These are phyloP conservation scores for Riptortus pedestris DNA, from an alignment of 1,140 invertebrate genomes.

Conservation along the genomic window DNA sequence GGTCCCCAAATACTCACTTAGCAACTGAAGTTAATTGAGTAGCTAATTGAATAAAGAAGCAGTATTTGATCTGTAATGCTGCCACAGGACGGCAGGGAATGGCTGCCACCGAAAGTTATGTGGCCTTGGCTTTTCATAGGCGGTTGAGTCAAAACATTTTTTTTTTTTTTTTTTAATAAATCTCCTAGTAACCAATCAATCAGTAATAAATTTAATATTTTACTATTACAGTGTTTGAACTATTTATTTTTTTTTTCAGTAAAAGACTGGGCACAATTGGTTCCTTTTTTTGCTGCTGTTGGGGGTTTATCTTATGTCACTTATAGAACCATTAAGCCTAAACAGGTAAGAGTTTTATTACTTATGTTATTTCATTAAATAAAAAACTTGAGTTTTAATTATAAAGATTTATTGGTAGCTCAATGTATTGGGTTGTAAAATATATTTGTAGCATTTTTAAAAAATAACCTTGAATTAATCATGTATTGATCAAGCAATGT, in stretches of 20 bases:
- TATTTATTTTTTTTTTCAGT: slow-evolving; percentile 44
- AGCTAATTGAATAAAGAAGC: too few relatives aligned
- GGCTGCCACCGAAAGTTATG: too few relatives aligned
- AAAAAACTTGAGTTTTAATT: too few relatives aligned
- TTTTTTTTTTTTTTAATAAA: background rate
- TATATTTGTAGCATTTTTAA: too few relatives aligned
- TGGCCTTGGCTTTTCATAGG: too few relatives aligned
- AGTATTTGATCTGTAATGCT: too few relatives aligned
- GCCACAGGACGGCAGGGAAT: too few relatives aligned
- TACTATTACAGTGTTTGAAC: background rate
- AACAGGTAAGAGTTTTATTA: slow-evolving; percentile 27
- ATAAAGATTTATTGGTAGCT: slow-evolving; percentile 39
- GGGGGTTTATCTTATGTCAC: slow-evolving; percentile 62
- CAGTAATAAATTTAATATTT: background rate
- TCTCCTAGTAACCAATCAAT: background rate
- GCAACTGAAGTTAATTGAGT: too few relatives aligned
- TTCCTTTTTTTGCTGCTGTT: slow-evolving; percentile 63
- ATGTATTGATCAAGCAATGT: too few relatives aligned
- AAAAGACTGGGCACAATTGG: slow-evolving; percentile 61
- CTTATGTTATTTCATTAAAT: background rate
- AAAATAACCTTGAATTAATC: too few relatives aligned
- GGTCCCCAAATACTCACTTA: too few relatives aligned
- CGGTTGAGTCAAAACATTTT: too few relatives aligned
- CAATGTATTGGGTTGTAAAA: slow-evolving; percentile 33
- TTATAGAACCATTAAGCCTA: slow-evolving; percentile 60